Conservation (phyloP, 2,888 invertebrate species). For the Aspidiotus rigidus region DNA sequence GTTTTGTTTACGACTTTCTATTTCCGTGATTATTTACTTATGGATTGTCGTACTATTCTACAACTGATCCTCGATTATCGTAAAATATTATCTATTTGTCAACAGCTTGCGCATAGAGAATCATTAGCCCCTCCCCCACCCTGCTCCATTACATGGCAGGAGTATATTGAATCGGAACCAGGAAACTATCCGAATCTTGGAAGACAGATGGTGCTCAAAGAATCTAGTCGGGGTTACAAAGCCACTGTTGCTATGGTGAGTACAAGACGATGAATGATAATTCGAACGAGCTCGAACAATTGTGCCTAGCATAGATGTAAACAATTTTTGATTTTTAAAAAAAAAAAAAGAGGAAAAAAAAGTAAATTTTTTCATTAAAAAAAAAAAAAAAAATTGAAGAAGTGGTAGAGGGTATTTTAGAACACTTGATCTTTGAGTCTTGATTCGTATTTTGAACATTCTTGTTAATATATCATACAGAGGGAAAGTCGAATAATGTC, state of each 20-base stretch:
- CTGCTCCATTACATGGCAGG: conserved; percentile 70
- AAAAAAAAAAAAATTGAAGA: too few relatives aligned
- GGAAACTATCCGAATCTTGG: conserved; percentile 78
- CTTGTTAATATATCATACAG: too few relatives aligned
- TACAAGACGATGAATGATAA: neutral
- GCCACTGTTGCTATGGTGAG: conserved; percentile 92
- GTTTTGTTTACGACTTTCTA: too few relatives aligned
- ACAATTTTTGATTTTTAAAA: conserved; percentile 19
- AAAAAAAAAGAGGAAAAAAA: neutral
- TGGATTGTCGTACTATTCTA: too few relatives aligned
- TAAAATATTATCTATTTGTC: too few relatives aligned
- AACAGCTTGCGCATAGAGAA: conserved; percentile 56
- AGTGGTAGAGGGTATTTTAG: too few relatives aligned
- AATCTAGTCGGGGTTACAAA: conserved; percentile 83
- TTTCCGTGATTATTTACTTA: too few relatives aligned
- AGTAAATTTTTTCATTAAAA: too few relatives aligned
- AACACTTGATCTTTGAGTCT: too few relatives aligned
- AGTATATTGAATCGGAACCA: conserved; percentile 66
- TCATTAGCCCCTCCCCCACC: conserved; percentile 81
- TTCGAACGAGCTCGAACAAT: neutral
- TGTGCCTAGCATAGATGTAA: neutral
- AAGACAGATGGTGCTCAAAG: conserved; percentile 78
- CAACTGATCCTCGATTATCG: too few relatives aligned
- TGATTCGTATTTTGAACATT: too few relatives aligned
- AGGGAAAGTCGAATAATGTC: too few relatives aligned